Base-by-base conservation (phyloP, 2,888 invertebrate species). In the Dyspetes luteomarginatus region DNA sequence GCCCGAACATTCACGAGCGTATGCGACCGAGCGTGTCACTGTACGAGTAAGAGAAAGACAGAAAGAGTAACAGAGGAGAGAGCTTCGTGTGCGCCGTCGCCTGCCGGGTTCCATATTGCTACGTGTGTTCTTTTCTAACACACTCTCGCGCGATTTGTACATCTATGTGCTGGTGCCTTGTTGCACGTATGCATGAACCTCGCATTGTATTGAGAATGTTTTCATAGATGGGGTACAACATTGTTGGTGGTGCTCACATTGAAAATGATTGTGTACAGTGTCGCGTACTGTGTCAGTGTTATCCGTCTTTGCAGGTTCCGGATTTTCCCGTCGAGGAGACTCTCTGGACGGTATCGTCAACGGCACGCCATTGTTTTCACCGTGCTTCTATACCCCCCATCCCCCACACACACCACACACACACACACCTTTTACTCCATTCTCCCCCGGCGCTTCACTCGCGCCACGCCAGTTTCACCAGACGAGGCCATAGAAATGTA, bases 1-100 rank as follows among this genome's bases (percentile, higher is more conserved):
- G 83, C 83, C 83, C 83, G 69, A 69, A 55, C 72, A 24, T 58
- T 15, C 71, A 58, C 69, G 73, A 74, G 48, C 67, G 36, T 12
- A 12, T 36, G 36, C 36, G 36, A 36, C 12, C 36, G 36, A 36
- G 36, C 36, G 36, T 12, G 36, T 12, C 12, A 12, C n/a, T n/a
- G n/a, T n/a, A 36, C 12, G 9, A 36, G 12, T 7, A 36, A 36
- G 36, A 36, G 36, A 7, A 12, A 60, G 15, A 9, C 36, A 36
- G 60, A 22, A 19, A 19, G 41, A 60, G 60, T 3, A 22, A 41
- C 12, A 56, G 15, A 28, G 15, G 19, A 24, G 4, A 36, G 36
- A 36, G 36, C n/a, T 12, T 1, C 12, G 24, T 48, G 12, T n/a
- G 26, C 19, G 52, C 26, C 58, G 28, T 2, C 30, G 36, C 36